phyloP scores from a whole-genome alignment of 2,888 invertebrate species.

The Conchocele bisecta region DNA sequence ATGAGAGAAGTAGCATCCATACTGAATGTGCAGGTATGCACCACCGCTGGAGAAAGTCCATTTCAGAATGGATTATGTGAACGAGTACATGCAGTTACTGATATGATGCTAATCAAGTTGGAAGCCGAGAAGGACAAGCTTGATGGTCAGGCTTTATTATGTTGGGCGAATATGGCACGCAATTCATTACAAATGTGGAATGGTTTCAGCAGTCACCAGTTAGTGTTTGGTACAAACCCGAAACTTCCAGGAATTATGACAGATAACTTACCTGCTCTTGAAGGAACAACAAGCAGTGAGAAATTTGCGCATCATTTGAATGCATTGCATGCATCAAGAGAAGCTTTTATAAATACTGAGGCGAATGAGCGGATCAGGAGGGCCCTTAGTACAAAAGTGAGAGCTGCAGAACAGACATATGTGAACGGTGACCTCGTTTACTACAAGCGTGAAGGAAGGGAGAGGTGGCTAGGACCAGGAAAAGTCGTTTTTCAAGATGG shows the following conservation, averaged over 20 bases:
- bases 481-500: slow-evolving; percentile 62
- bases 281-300: slow-evolving; percentile 40
- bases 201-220: too few species aligned
- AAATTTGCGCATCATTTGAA: slow-evolving; percentile 40
- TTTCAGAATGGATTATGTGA: slow-evolving; percentile 8
- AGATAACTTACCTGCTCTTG: slow-evolving; percentile 32
- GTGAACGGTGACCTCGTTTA: slow-evolving; percentile 57
- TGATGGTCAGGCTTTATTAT: background rate
- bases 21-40: background rate
- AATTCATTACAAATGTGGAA: slow-evolving; percentile 1
- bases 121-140: background rate
- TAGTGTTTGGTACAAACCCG: slow-evolving; percentile 42
- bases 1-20: slow-evolving; percentile 2
- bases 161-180: background rate
- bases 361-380: slow-evolving; percentile 53
- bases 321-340: slow-evolving; percentile 33
- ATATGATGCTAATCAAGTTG: slow-evolving; percentile 30
- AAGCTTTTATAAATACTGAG: slow-evolving; percentile 54
- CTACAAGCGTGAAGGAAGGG: slow-evolving; percentile 56
- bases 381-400: slow-evolving; percentile 51
- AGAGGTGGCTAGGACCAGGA: slow-evolving; percentile 40
- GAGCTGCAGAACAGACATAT: slow-evolving; percentile 56
- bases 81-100: slow-evolving; percentile 12
- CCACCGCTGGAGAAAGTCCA: background rate
- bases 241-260: slow-evolving; percentile 35